Evolutionary conservation across 1,140 invertebrate species (phyloP).

Genomic region (Drosophila subpulchrella): DNA sequence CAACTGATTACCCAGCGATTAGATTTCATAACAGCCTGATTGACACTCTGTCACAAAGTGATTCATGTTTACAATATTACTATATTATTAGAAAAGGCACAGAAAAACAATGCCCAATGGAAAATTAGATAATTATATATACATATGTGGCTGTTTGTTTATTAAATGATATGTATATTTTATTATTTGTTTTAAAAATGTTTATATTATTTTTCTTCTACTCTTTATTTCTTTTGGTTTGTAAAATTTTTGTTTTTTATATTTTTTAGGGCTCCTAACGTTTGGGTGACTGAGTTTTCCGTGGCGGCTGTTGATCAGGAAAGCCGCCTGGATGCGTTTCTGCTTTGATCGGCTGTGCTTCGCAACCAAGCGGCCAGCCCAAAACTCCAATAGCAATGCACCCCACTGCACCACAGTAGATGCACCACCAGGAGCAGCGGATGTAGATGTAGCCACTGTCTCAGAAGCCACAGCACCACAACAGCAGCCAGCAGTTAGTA

Average conservation of each 20-base stretch:
- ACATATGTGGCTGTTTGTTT: not conserved
- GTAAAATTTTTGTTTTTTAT: not conserved
- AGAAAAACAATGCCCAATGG: not conserved
- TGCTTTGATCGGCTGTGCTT: conserved; percentile 94
- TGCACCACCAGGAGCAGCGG: conserved; percentile 28
- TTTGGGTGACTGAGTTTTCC: conserved; percentile 42
- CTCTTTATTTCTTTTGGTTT: conserved; percentile 1
- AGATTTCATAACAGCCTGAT: conserved; percentile 27
- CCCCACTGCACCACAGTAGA: conserved; percentile 26
- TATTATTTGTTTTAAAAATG: not conserved
- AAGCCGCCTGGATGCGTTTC: conserved; percentile 93
- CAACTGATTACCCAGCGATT: conserved; percentile 46
- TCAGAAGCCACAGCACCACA: conserved; percentile 11
- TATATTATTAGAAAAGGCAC: not conserved
- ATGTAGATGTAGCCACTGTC: conserved; percentile 8
- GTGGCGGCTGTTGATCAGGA: conserved; percentile 68
- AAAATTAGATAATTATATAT: not conserved
- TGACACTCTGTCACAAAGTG: conserved; percentile 10
- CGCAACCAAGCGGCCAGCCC: conserved; percentile 92
- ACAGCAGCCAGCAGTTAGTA: conserved; percentile 16
- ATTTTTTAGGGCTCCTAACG: conserved; percentile 51
- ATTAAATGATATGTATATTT: not conserved
- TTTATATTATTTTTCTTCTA: not conserved
- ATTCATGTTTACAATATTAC: not conserved
- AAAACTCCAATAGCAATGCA: conserved; percentile 62